A percentile compares a stretch with the other conserved stretches of the same genome.
Evolutionary conservation across 2,797 vertebrate species (phyloP).

Genomic region (Cetoscarus ocellatus): DNA sequence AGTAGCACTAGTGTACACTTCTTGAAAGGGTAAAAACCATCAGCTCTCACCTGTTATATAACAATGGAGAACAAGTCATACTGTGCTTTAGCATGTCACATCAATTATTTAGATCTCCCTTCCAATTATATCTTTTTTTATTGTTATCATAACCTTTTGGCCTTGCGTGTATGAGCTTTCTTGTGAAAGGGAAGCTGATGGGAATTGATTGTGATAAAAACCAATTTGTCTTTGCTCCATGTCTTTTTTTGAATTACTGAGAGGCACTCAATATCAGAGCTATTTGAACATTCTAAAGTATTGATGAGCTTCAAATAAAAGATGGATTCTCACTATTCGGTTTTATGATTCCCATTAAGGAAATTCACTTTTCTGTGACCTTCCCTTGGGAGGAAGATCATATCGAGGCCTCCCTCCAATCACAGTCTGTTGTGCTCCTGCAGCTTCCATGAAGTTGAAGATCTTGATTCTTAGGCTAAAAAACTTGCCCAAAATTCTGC

Average conservation of each 20-base stretch:
- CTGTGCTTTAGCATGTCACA: constrained; percentile 4
- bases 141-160: not conserved
- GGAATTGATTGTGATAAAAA: constrained; percentile 25
- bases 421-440: constrained; percentile 7
- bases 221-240: not conserved
- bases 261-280: not conserved
- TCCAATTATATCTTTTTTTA: not conserved
- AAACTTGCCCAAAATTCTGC: constrained; percentile 26
- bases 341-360: constrained; percentile 14
- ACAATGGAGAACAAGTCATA: not conserved
- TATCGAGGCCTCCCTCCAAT: constrained; percentile 4
- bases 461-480: constrained; percentile 6
- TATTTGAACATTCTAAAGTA: constrained; percentile 12
- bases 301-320: constrained; percentile 22
- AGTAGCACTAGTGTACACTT: too few species aligned
- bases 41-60: not conserved
- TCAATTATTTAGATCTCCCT: constrained; percentile 1
- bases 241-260: not conserved
- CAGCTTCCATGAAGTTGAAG: constrained; percentile 7
- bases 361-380: constrained; percentile 13
- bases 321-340: not conserved
- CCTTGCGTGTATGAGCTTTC: constrained; percentile 2
- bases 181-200: constrained; percentile 14
- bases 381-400: constrained; percentile 1
- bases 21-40: too few species aligned